Percentiles rank a stretch among this genome's conserved stretches.
These are phyloP conservation scores for Xylota segnis DNA, from an alignment of 2,888 invertebrate species.

Conservation along the genomic window DNA sequence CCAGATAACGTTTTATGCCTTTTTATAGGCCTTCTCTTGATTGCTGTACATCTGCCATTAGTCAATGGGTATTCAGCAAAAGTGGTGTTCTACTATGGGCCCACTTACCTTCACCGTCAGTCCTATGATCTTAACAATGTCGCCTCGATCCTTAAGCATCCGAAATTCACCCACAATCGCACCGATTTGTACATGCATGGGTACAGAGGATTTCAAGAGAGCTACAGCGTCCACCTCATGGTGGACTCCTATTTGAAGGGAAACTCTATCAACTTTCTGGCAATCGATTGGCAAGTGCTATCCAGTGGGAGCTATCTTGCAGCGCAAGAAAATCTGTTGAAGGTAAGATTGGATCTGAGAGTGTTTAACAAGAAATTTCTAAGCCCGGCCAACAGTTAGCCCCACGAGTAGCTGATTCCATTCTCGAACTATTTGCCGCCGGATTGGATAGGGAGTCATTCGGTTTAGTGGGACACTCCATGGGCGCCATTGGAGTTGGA, in stretches of 20 bases:
- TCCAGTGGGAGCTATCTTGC: constrained; percentile 34
- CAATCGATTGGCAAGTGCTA: constrained; percentile 42
- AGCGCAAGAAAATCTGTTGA: constrained; percentile 38
- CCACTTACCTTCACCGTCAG: constrained; percentile 13
- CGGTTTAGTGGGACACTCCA: too few relatives aligned
- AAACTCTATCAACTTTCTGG: constrained; percentile 43
- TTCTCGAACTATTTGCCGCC: too few relatives aligned
- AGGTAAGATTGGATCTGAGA: constrained; percentile 8
- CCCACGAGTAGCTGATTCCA: neutral
- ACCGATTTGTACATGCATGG: constrained; percentile 59
- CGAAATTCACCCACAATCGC: constrained; percentile 35
- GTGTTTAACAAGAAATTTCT: neutral
- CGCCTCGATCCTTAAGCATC: constrained; percentile 28
- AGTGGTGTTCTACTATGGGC: neutral
- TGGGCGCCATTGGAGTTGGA: too few relatives aligned
- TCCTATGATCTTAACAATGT: constrained; percentile 14
- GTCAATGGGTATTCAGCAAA: neutral
- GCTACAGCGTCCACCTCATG: constrained; percentile 19
- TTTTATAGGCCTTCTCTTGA: neutral
- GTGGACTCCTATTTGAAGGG: constrained; percentile 53
- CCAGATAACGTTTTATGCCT: neutral
- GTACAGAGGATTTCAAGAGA: constrained; percentile 26
- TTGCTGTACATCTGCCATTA: neutral
- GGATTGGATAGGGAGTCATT: too few relatives aligned
- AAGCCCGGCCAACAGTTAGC: neutral